phyloP scores from a whole-genome alignment of 2,113 vertebrate species.

The Hypocryptadius cinnamomeus region DNA sequence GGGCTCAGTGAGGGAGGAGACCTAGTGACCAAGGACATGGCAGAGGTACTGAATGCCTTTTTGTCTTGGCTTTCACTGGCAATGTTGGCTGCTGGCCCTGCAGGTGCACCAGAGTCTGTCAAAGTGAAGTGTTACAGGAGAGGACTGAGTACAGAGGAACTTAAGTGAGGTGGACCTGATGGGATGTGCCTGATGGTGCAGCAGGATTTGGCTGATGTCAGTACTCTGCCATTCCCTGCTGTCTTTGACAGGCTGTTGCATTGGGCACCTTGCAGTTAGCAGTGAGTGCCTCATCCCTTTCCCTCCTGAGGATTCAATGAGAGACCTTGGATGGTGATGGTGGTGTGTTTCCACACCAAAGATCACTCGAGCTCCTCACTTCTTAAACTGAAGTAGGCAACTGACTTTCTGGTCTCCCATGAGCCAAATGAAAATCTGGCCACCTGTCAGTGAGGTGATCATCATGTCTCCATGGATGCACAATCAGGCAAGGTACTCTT shows the following conservation, averaged over 20 bases:
- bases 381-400: neutral
- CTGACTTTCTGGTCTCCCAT: neutral
- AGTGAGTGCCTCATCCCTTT: neutral
- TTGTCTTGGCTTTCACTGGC: neutral
- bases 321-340: neutral
- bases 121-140: neutral
- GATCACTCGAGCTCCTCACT: neutral
- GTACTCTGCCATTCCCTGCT: neutral
- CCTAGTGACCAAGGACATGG: neutral
- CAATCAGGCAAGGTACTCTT: neutral
- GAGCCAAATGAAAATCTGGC: neutral
- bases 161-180: too few relatives aligned
- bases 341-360: neutral
- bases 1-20: neutral
- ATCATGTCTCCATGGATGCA: neutral
- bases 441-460: neutral
- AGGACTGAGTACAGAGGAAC: neutral
- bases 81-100: neutral
- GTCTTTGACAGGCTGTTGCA: neutral
- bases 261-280: neutral
- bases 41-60: neutral
- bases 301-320: neutral
- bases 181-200: neutral
- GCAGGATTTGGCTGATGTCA: neutral
- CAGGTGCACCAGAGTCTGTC: neutral